Base-by-base conservation (phyloP, 2,113 vertebrate genomes). In the Myiozetetes cayanensis region DNA sequence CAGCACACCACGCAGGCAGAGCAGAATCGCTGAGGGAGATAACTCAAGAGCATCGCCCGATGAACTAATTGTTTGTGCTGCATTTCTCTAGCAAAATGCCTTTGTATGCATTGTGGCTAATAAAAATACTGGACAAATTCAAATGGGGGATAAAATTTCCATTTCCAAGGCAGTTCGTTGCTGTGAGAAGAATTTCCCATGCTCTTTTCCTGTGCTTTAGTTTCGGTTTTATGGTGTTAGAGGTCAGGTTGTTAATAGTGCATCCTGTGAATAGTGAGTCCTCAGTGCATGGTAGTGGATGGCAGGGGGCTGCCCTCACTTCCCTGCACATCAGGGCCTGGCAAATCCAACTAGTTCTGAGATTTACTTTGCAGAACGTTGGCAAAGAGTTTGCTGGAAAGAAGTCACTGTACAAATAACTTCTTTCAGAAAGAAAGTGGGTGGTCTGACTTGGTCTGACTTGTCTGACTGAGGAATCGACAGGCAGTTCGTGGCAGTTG, bases 51-150 rank as follows among this genome's bases (percentile, higher is more conserved):
- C n/a, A 19, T 55, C 47, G 25, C 65, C 47, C 35, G 9, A 44
- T 52, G 44, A 75, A 47, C 61, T 65, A 22, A 6, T 47, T 67
- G 53, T 68, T 92, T 53, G 24, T 56, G 74, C 65, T 87, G 73
- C 44, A 14, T 81, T 76, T 87, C 74, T 95, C 59, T 73, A 82
- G 66, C 41, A 74, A 67, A 85, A 63, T 39, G 15, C 28, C 46
- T 93, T 72, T 89, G 24, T 87, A 30, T 91, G 56, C 77, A 33
- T 89, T 68, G 30, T 68, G 56, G 41, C 81, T 89, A 37, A 81
- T 75, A 72, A 91, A 82, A 41, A 62, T 23, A 46, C 37, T 7
- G 3, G 37, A 53, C 15, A 78, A 41, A 82, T 79, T 63, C 62
- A 94, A 25, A 73, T 33, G 31, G 66, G 28, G 63, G 8, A 30